Evolutionary conservation across 1,140 invertebrate species (phyloP), one percentile per base, ranked within the genome.

Genomic region (Phymastichus coffea): DNA sequence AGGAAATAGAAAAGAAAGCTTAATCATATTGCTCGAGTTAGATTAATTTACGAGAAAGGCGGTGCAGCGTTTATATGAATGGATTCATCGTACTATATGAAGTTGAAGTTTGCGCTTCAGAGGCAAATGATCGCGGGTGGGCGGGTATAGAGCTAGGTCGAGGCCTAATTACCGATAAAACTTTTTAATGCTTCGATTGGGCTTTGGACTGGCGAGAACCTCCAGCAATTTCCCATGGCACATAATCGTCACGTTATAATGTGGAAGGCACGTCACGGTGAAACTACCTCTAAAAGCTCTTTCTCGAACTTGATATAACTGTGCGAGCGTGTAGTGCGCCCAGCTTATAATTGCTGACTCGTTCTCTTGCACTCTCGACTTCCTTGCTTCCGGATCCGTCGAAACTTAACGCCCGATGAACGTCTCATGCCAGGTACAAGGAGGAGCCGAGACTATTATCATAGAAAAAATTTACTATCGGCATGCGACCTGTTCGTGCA

Each of bases 341-440:
- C n/a, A n/a, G n/a, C 70, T 69, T 76, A 70, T 51, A 51, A 37
- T 51, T 37, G 26, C 15, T 33, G 9, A 19, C 46, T 33, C 10
- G 7, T 43, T 9, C 25, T 30, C n/a, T 44, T 30, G 46, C 19
- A 66, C 62, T 72, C 69, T 66, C 66, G 62, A 70, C 66, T 75
- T 70, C 59, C 65, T 69, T 67, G 60, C 64, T 73, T 70, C 70
- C 70, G 65, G 68, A 70, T 75, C 70, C 62, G 70, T 76, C 64
- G 70, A 73, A 77, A 75, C 65, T 76, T 52, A 63, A 64, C 63
- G 56, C 55, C 47, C 65, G 47, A 59, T 48, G 35, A 25, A 57
- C 60, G 47, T 56, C 25, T 46, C 26, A 51, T 55, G 51, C 44
- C 10, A 37, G 35, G 26, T 22, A 56, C 33, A 59, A n/a, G 30